Conservation (phyloP, 2,797 vertebrate genomes). For the Cyclopterus lumpus region DNA sequence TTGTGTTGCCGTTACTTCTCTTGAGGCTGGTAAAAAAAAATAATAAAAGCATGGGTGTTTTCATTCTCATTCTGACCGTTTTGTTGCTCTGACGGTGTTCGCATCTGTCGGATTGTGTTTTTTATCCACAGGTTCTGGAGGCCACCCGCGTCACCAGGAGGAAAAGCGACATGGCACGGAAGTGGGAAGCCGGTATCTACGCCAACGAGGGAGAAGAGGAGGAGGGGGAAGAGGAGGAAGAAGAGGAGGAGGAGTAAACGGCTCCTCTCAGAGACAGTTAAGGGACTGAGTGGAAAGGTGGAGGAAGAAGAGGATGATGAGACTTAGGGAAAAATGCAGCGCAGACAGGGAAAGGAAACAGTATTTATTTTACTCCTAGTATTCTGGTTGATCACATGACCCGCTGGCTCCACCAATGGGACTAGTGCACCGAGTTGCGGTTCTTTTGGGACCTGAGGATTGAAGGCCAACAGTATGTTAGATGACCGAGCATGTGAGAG, state of each 20-base stretch:
- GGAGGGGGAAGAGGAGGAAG: constrained; percentile 72
- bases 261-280: constrained; percentile 30
- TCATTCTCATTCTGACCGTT: neutral
- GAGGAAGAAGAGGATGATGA: constrained; percentile 33
- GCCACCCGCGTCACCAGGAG: constrained; percentile 95
- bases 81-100: neutral
- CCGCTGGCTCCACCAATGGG: constrained; percentile 29
- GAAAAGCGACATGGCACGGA: constrained; percentile 91
- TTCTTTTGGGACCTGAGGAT: constrained; percentile 40
- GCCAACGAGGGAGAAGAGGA: constrained; percentile 72
- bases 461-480: constrained; percentile 50
- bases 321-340: constrained; percentile 30
- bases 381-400: constrained; percentile 68
- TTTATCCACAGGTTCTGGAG: constrained; percentile 90
- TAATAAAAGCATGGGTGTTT: constrained; percentile 14
- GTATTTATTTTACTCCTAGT: constrained; percentile 78
- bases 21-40: neutral
- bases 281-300: constrained; percentile 9
- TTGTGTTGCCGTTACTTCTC: constrained; percentile 20
- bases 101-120: constrained; percentile 6
- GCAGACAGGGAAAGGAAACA: constrained; percentile 50
- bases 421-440: constrained; percentile 10
- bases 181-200: constrained; percentile 81
- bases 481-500: constrained; percentile 37
- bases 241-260: constrained; percentile 71